Evolutionary conservation across 1,140 invertebrate species (phyloP), one percentile per base, ranked within the genome.

Genomic region (Lysiphlebus fabarum): DNA sequence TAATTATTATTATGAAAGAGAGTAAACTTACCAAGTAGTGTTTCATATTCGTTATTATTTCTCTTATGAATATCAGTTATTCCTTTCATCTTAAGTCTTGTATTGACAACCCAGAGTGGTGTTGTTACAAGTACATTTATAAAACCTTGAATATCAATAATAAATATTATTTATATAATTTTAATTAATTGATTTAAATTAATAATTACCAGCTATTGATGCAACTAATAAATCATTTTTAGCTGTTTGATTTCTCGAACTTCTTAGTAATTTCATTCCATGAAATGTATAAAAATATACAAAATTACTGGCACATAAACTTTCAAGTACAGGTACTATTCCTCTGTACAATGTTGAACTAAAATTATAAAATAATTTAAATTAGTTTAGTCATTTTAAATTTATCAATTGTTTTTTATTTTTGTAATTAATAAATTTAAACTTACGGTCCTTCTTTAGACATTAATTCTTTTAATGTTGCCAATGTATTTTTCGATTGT

Each of bases 281-380:
- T 95, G 93, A 72, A 94, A 95, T 62, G 90, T 85, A 73, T 95
- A 96, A 70, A 95, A 95, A 75, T 95, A 95, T 11, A 96, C 89
- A 81, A 95, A 95, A 77, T 94, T 95, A 49, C 92, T 95, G 50
- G 87, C 86, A 68, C 90, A 93, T 0, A 95, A 73, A 61, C 89
- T 91, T 65, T 90, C 85, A 6, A 96, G 77, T 11, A 94, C 91
- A 7, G 93, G 92, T 11, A 86, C 78, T 12, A 94, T 81, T 3
- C 93, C 93, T 67, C 88, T 80, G 73, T 95, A 96, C 8, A 95
- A 70, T 1, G 85, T 84, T 36, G 76, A 75, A 49, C 85, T 86
- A 69, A 59, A 83, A 82, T 63, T 56, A 65, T 48, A 53, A 44
- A 26, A 43, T 41, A 48, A 43, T 33, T 42, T n/a, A 44, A 36